Evolutionary conservation across 2,113 vertebrate species (phyloP).

Genomic region (Barnardius zonarius): DNA sequence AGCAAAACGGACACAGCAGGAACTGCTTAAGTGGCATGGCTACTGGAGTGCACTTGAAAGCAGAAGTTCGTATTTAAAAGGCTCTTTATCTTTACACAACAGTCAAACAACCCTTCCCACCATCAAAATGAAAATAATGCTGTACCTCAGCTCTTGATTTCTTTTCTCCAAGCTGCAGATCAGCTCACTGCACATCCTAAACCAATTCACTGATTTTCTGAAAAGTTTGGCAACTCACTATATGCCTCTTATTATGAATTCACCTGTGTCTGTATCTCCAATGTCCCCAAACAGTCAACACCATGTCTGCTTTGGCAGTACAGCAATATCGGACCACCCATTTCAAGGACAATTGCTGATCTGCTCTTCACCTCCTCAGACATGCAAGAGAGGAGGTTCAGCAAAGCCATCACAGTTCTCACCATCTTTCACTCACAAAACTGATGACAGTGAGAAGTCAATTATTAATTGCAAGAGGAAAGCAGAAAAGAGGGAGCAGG

Average conservation of each 20-base stretch:
- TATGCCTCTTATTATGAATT: not conserved
- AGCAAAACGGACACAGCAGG: constrained; percentile 22
- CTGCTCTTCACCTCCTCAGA: not conserved
- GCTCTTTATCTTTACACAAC: not conserved
- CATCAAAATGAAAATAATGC: not conserved
- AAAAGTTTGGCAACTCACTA: not conserved
- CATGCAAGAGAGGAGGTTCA: not conserved
- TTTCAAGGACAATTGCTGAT: not conserved
- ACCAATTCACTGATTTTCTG: not conserved
- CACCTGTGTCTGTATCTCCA: not conserved
- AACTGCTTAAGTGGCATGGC: not conserved
- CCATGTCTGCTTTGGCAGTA: not conserved
- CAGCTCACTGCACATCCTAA: not conserved
- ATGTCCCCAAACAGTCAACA: not conserved
- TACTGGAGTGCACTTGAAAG: constrained; percentile 51
- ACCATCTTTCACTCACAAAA: not conserved
- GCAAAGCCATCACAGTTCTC: not conserved
- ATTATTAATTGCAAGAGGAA: not conserved
- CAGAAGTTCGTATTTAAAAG: constrained; percentile 28
- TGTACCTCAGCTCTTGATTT: not conserved
- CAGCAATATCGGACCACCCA: not conserved
- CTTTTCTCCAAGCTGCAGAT: not conserved
- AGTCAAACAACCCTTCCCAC: not conserved
- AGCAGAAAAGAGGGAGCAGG: not conserved
- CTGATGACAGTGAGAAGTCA: not conserved